These are phyloP conservation scores for Eremophila alpestris DNA, from an alignment of 2,797 vertebrate species.

Conservation along the genomic window DNA sequence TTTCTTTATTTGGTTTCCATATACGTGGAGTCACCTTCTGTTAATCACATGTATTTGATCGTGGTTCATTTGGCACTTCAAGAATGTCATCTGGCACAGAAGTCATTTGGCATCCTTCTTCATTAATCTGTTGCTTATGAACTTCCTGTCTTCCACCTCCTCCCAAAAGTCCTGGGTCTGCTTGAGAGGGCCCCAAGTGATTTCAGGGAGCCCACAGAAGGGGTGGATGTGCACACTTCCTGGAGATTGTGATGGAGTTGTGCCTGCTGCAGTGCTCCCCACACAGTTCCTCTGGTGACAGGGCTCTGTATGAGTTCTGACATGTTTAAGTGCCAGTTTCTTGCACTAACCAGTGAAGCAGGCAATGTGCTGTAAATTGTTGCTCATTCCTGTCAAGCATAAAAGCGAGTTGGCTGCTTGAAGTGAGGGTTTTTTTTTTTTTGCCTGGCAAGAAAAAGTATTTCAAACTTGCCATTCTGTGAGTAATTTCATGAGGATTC, in stretches of 20 bases:
- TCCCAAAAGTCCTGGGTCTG: neutral
- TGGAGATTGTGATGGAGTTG: neutral
- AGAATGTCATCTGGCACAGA: neutral
- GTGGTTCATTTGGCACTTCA: neutral
- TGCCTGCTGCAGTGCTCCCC: neutral
- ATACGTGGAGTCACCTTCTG: constrained; percentile 13
- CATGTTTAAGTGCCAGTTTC: neutral
- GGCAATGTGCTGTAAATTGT: neutral
- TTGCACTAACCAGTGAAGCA: neutral
- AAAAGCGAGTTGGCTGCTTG: neutral
- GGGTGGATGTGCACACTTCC: neutral
- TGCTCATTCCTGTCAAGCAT: neutral
- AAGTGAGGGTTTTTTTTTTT: neutral
- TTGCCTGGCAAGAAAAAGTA: neutral
- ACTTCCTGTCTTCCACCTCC: neutral
- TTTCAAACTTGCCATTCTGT: neutral
- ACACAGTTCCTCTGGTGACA: neutral
- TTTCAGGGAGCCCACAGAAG: neutral
- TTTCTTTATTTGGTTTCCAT: neutral
- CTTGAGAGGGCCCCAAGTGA: neutral
- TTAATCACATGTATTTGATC: neutral
- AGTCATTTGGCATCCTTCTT: neutral
- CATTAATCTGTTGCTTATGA: neutral
- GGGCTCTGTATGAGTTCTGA: neutral
- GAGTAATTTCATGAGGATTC: neutral